These are phyloP conservation scores for Shargacucullia verbasci DNA, from an alignment of 2,888 invertebrate species.

Conservation along the genomic window DNA sequence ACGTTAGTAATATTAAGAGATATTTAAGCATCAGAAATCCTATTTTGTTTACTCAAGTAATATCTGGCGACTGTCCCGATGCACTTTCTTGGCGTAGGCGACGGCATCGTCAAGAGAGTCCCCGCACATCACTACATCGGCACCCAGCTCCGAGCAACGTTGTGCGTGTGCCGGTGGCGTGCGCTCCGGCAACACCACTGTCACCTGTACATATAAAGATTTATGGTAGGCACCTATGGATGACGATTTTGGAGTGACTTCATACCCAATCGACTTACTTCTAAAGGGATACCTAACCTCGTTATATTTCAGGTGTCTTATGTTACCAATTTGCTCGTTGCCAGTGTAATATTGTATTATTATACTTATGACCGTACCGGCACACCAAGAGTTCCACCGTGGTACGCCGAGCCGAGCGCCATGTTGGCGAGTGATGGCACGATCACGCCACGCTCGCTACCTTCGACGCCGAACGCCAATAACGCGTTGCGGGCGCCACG, in stretches of 20 bases:
- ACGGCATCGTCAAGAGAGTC: slow-evolving; percentile 71
- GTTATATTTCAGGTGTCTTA: too few relatives aligned
- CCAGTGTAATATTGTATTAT: too few relatives aligned
- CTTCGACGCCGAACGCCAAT: slow-evolving; percentile 66
- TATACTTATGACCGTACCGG: slow-evolving; percentile 65
- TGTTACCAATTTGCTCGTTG: too few relatives aligned
- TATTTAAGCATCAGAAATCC: too few relatives aligned
- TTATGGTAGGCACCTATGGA: not conserved
- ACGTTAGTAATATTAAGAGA: too few relatives aligned
- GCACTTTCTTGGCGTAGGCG: slow-evolving; percentile 73
- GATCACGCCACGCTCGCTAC: slow-evolving; percentile 72
- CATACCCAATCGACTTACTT: too few relatives aligned
- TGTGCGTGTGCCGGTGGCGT: slow-evolving; percentile 76
- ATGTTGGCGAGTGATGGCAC: slow-evolving; percentile 82
- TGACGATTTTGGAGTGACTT: too few relatives aligned
- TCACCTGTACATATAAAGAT: slow-evolving; percentile 67
- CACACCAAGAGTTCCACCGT: slow-evolving; percentile 76
- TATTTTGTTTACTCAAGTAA: slow-evolving; percentile 63
- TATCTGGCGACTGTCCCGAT: slow-evolving; percentile 67
- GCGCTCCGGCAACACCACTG: slow-evolving; percentile 80
- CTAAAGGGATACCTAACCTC: too few relatives aligned
- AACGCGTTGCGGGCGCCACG: slow-evolving; percentile 81
- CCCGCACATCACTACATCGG: slow-evolving; percentile 79
- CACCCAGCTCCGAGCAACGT: slow-evolving; percentile 81
- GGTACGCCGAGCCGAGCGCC: slow-evolving; percentile 83